Conservation (phyloP, 2,113 vertebrate genomes). For the Chaenocephalus aceratus region DNA sequence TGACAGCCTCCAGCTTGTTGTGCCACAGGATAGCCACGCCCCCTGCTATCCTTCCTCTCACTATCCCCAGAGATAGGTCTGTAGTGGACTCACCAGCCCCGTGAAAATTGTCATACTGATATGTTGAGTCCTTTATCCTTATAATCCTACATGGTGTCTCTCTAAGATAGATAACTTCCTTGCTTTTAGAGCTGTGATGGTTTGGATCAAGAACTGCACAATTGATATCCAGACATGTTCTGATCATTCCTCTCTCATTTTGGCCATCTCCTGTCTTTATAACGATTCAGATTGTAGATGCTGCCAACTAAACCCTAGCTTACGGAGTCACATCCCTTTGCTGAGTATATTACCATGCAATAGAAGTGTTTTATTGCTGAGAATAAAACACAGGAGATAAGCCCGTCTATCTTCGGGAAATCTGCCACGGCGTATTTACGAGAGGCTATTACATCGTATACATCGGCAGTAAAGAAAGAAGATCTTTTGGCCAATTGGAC, state of each 20-base stretch:
- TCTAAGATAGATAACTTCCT: not conserved
- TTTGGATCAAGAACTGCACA: not conserved
- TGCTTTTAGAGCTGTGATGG: not conserved
- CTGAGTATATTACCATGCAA: conserved; percentile 35
- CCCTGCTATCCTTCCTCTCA: too few relatives aligned
- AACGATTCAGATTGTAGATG: conserved; percentile 15
- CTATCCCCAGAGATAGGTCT: too few relatives aligned
- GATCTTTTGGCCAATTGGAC: conserved; percentile 29
- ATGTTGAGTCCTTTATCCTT: not conserved
- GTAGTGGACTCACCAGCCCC: too few relatives aligned
- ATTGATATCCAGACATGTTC: not conserved
- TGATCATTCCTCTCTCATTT: not conserved
- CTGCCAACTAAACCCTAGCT: conserved; percentile 18
- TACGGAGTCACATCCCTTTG: conserved; percentile 4
- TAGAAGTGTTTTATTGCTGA: conserved; percentile 56
- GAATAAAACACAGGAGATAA: conserved; percentile 59
- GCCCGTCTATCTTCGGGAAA: conserved; percentile 52
- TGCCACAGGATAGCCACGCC: too few relatives aligned
- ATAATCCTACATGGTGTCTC: not conserved
- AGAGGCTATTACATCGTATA: conserved; percentile 39
- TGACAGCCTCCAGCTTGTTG: too few relatives aligned
- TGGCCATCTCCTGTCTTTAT: not conserved
- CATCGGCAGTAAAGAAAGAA: conserved; percentile 21
- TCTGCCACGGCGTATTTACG: conserved; percentile 51
- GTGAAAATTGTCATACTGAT: not conserved